phyloP scores from a whole-genome alignment of 2,888 invertebrate genomes.

The Pachymerium ferrugineum region DNA sequence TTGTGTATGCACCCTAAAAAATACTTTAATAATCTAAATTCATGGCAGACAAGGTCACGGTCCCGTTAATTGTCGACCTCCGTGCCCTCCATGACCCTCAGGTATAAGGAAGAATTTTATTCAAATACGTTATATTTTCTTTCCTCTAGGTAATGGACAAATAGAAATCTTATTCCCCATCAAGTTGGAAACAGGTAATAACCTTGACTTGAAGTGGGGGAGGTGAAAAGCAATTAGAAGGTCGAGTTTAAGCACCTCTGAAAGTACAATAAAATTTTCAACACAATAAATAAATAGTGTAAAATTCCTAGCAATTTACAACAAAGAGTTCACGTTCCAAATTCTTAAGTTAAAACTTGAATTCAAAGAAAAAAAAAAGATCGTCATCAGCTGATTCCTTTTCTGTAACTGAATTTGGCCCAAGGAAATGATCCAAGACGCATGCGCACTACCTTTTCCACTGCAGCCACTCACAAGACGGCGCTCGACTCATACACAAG shows the following conservation, averaged over 20 bases:
- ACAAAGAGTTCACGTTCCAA: too few relatives aligned
- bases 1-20: too few relatives aligned
- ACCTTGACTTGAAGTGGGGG: neutral
- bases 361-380: too few relatives aligned
- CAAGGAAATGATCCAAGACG: neutral
- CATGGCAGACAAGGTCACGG: constrained; percentile 15
- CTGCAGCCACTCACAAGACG: neutral
- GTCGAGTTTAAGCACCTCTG: neutral
- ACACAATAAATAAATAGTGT: neutral
- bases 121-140: neutral
- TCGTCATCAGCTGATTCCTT: neutral
- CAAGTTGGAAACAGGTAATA: neutral
- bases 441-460: neutral
- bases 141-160: neutral
- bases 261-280: too few relatives aligned
- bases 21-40: too few relatives aligned
- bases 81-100: neutral
- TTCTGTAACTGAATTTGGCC: constrained; percentile 19
- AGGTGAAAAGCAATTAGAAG: neutral
- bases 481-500: neutral
- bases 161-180: neutral
- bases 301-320: too few relatives aligned
- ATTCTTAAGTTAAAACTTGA: too few relatives aligned
- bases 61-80: constrained; percentile 6
- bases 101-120: neutral